Percentiles rank a stretch among this genome's conserved stretches.
Evolutionary conservation across 35 echinoderm and acorn worm species (phyloP).

Genomic region (Hemicentrotus pulcherrimus): DNA sequence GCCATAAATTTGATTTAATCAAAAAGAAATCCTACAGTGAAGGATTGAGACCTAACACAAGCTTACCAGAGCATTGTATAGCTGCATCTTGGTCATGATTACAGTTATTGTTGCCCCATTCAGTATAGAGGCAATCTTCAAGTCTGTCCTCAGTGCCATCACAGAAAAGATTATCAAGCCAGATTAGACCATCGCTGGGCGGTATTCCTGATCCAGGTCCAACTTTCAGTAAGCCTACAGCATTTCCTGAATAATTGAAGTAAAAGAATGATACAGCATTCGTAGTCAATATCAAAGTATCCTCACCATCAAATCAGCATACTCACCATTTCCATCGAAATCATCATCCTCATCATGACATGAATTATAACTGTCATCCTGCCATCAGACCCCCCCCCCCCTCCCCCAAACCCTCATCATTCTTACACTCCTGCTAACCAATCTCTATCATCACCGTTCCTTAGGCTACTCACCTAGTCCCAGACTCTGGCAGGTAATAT

Average conservation of each 20-base stretch:
- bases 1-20: no score
- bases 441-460: not conserved
- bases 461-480: constrained; percentile 64
- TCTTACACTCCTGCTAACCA: not conserved
- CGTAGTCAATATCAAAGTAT: no score
- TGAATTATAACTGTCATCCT: no score
- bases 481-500: constrained; percentile 64
- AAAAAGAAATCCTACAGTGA: no score
- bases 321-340: no score
- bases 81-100: constrained; percentile 77
- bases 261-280: no score
- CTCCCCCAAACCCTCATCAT: no score
- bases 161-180: constrained; percentile 87
- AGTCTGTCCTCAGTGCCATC: constrained; percentile 35
- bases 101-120: constrained; percentile 80
- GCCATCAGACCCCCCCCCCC: no score
- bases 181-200: constrained; percentile 43
- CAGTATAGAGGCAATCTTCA: constrained; percentile 47
- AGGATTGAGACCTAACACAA: not conserved
- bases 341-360: no score
- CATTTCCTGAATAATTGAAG: constrained; percentile 50
- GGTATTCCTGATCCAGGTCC: constrained; percentile 50
- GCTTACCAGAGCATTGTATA: constrained; percentile 72
- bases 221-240: constrained; percentile 44
- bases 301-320: no score